phyloP scores from a whole-genome alignment of 2,113 vertebrate species.

The Corythornis cristatus region DNA sequence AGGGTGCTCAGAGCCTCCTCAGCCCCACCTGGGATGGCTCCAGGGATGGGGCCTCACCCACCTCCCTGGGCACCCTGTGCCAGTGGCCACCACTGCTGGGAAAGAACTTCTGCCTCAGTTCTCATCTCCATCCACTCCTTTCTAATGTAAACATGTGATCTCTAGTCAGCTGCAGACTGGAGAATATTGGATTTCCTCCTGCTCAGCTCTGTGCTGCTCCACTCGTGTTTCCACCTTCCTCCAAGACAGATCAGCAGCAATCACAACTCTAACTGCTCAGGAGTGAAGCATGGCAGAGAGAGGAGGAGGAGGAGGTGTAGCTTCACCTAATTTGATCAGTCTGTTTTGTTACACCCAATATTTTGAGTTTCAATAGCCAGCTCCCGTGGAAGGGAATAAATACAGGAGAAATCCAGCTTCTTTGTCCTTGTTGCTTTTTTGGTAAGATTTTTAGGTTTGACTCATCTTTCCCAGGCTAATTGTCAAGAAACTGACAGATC shows the following conservation, averaged over 20 bases:
- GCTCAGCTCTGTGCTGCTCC: neutral
- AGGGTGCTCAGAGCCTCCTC: too few species aligned
- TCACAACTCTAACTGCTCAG: neutral
- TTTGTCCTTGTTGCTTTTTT: constrained; percentile 33
- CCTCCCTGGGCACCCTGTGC: too few species aligned
- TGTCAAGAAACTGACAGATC: constrained; percentile 68
- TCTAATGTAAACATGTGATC: neutral
- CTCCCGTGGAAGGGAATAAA: neutral
- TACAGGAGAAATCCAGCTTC: neutral
- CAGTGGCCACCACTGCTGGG: too few species aligned
- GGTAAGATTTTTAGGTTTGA: constrained; percentile 58
- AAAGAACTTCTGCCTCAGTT: too few species aligned
- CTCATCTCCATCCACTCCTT: too few species aligned
- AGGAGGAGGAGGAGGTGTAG: neutral
- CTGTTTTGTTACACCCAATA: neutral
- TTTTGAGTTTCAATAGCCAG: neutral
- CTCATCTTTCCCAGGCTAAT: constrained; percentile 75
- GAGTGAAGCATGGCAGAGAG: neutral
- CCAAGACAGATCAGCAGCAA: neutral
- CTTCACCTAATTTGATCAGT: neutral
- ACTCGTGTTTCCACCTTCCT: neutral
- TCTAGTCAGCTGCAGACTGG: neutral
- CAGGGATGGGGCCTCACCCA: too few species aligned
- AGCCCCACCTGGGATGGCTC: too few species aligned
- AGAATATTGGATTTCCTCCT: constrained; percentile 26